Base-by-base conservation (phyloP, 2,113 vertebrate species). In the Mungos mungo region DNA sequence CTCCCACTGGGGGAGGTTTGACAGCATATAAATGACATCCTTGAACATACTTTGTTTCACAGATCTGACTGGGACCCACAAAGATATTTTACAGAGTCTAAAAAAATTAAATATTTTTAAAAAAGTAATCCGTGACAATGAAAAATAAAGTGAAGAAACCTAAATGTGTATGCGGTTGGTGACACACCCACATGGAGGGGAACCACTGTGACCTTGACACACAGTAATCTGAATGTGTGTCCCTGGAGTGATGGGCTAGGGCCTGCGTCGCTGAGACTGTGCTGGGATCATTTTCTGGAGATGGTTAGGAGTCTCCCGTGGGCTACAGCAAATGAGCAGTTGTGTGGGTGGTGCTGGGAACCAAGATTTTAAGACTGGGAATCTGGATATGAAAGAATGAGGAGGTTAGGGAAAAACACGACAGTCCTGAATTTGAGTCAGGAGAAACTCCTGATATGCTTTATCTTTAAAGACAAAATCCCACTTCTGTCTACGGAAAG, bases 201-300 rank as follows among this genome's bases (percentile, higher is more conserved):
- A 31, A 47, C 66, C 27, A 47, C 29, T 21, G 18, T 6, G 63
- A 80, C 11, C 31, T 15, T 15, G 52, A 65, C 47, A 41, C 35
- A 10, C 2, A 68, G 63, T 29, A 8, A 14, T 21, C 31, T 15
- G 27, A 47, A 21, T 2, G 7, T 19, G 3, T 3, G 7, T 31
- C 25, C 18, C 66, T 7, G 3, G 10, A 23, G 57, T 1, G 29
- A 5, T 1, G 2, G 31, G 21, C 60, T 50, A 45, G 33, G 6
- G 9, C 8, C 8, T 7, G 3, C 6, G 4, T 5, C 0, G 0
- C 11, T 27, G n/a, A 89, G 76, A 45, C 6, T 10, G 29, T 21
- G 4, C 10, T 74, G 33, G 11, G 3, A 19, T 0, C 19, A 45
- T 1, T 84, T 29, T 52, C 63, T 11, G 41, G 33, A 68, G 25